phyloP scores from a whole-genome alignment of 1,140 invertebrate species.

The Trachymyrmex septentrionalis region DNA sequence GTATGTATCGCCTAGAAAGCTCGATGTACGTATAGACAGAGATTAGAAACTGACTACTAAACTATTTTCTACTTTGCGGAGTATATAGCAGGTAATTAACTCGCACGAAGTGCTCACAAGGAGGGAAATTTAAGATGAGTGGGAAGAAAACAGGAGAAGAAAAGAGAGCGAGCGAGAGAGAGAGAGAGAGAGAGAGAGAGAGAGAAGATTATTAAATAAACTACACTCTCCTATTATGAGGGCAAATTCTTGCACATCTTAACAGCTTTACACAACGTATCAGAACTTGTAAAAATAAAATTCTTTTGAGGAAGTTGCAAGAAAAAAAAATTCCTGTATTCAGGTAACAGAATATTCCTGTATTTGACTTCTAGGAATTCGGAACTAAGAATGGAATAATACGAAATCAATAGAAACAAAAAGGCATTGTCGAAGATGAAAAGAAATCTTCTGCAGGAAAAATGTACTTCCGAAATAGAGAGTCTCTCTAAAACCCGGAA shows the following conservation, averaged over 20 bases:
- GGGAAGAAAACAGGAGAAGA: conserved; percentile 32
- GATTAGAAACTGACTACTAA: conserved; percentile 75
- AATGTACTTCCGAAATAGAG: too few species aligned
- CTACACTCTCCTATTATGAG: conserved; percentile 63
- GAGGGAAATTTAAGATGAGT: conserved; percentile 45
- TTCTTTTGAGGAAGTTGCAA: too few species aligned
- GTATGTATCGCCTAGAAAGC: neutral
- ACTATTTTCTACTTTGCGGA: conserved; percentile 79
- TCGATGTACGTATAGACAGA: conserved; percentile 13
- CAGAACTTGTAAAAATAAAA: too few species aligned
- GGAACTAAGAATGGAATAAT: neutral
- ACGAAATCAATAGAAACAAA: neutral
- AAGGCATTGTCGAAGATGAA: too few species aligned
- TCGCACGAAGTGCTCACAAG: conserved; percentile 63
- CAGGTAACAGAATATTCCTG: too few species aligned
- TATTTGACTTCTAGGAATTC: neutral
- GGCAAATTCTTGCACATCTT: conserved; percentile 26
- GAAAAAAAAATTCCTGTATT: too few species aligned
- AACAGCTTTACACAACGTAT: conserved; percentile 30
- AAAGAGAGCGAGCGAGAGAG: too few species aligned
- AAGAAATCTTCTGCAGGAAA: too few species aligned
- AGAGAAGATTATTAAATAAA: conserved; percentile 71
- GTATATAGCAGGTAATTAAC: conserved; percentile 80
- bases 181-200: neutral
- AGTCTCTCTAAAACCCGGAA: neutral